Evolutionary conservation across 2,797 vertebrate species (phyloP), one percentile per base, ranked within the genome.

Genomic region (Sciurus vulgaris): DNA sequence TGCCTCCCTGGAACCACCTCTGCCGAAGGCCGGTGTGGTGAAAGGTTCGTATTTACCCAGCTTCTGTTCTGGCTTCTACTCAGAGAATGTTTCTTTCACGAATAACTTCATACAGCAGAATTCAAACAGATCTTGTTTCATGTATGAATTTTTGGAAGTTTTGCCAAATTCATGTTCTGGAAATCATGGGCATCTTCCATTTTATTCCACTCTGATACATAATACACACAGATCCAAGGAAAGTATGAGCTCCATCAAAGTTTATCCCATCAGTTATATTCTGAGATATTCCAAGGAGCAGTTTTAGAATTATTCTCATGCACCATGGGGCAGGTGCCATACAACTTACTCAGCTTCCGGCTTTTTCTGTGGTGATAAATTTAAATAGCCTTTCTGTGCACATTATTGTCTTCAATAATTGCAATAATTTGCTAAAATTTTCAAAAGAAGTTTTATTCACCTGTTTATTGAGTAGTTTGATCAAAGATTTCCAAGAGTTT

Each of bases 401-500:
- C 18, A 33, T 26, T 38, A 26, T 30, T 51, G 5, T 61, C 94
- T 95, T 86, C 47, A 38, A 28, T 26, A 65, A 30, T 67, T 41
- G 47, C 11, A 4, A 28, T 76, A 41, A 51, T 72, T 76, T 28
- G 5, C 69, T 51, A 51, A 74, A 73, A 69, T 14, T n/a, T 86
- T 79, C 44, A 44, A 79, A 91, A 86, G 33, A 14, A 0, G 11
- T 44, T 56, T 82, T 70, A 59, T 69, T 56, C 59, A 24, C 7
- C 9, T 69, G 0, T 70, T 73, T 88, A 61, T 81, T 70, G 35
- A 59, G 9, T 8, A 56, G 33, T 72, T 77, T 81, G 59, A 84
- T 70, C 22, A 24, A 85, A 97, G 35, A 33, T 67, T 90, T 76
- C 47, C 69, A 74, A 22, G 0, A 22, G n/a, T 49, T 92, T 90